Evolutionary conservation across 2,797 vertebrate species (phyloP).

Genomic region (Catamblyrhynchus diadema): DNA sequence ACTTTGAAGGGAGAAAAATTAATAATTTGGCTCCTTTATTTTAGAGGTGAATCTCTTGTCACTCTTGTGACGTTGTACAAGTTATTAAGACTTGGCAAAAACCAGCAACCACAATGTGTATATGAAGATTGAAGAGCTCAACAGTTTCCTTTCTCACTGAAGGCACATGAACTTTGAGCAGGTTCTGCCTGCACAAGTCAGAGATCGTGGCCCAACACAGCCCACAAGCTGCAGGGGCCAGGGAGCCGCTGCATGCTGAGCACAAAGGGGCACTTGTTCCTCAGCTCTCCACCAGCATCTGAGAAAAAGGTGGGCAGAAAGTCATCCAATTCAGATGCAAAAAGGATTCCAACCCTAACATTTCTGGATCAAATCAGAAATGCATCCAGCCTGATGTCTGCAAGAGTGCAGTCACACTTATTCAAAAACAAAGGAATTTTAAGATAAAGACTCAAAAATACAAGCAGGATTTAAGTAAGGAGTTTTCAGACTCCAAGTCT

Average conservation of each 20-base stretch:
- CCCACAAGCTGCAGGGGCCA: neutral
- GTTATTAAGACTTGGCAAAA: neutral
- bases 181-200: neutral
- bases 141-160: neutral
- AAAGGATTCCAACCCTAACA: neutral
- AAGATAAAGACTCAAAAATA: neutral
- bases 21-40: neutral
- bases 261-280: constrained; percentile 9
- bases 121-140: neutral
- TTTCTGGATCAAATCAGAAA: constrained; percentile 7
- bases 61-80: neutral
- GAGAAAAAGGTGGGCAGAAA: constrained; percentile 41
- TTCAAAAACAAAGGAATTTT: neutral
- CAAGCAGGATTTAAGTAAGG: neutral
- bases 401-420: neutral
- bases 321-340: neutral
- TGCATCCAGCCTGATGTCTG: neutral
- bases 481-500: neutral
- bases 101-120: neutral
- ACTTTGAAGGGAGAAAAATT: neutral
- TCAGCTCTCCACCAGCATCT: neutral
- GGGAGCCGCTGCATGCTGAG: accelerated
- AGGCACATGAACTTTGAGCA: neutral
- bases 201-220: neutral
- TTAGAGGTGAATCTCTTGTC: neutral